These are phyloP conservation scores for Myxocyprinus asiaticus DNA, from an alignment of 2,113 vertebrate genomes.

Conservation along the genomic window DNA sequence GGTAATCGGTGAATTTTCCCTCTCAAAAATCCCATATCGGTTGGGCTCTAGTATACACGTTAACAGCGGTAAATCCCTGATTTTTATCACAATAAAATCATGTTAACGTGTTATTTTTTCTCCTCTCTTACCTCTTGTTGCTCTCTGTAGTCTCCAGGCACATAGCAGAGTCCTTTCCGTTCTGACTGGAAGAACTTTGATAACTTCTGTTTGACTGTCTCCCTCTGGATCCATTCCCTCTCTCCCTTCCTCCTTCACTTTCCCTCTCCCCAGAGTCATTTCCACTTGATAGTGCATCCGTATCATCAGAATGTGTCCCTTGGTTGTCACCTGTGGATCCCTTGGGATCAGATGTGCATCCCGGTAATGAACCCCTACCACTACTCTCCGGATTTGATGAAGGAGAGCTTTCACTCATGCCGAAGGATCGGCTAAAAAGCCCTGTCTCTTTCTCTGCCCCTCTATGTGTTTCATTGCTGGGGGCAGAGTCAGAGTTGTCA, in stretches of 20 bases:
- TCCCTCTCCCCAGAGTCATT: constrained; percentile 85
- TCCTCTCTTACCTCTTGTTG: constrained; percentile 78
- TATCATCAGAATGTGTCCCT: constrained; percentile 77
- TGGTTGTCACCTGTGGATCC: constrained; percentile 56
- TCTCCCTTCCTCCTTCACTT: constrained; percentile 69
- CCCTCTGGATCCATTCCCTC: constrained; percentile 64
- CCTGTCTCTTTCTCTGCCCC: constrained; percentile 42
- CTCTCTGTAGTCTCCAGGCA: constrained; percentile 84
- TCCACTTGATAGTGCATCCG: constrained; percentile 82
- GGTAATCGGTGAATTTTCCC: too few relatives aligned
- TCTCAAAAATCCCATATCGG: too few relatives aligned
- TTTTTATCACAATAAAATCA: too few relatives aligned
- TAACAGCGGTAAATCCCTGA: too few relatives aligned
- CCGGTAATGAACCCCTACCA: constrained; percentile 48
- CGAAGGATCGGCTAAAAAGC: constrained; percentile 2
- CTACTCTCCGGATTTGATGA: constrained; percentile 8
- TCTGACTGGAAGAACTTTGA: constrained; percentile 80
- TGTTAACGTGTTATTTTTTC: constrained; percentile 19
- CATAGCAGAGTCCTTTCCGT: constrained; percentile 85
- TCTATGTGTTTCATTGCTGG: constrained; percentile 59
- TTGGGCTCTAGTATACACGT: too few relatives aligned
- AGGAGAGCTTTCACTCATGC: constrained; percentile 14
- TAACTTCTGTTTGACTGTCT: constrained; percentile 78
- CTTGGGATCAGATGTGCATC: constrained; percentile 61
- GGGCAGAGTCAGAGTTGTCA: constrained; percentile 70